Base-by-base conservation (phyloP, 2,113 vertebrate species). In the Hirundichthys speculiger region DNA sequence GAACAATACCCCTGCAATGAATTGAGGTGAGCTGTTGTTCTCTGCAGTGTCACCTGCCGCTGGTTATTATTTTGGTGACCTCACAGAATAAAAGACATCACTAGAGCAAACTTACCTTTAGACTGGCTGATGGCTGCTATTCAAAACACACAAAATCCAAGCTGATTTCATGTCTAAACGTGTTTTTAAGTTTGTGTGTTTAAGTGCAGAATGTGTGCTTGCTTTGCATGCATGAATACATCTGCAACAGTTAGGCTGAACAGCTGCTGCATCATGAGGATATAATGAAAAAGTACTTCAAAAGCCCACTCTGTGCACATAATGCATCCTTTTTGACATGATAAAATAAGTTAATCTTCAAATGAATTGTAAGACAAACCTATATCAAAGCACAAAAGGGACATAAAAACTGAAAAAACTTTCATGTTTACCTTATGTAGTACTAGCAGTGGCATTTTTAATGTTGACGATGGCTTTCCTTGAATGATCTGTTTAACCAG, bases 401-500 rank as follows among this genome's bases (percentile, higher is more conserved):
- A 67, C 73, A 80, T 45, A 2, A 10, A 65, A 34, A 34, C 7
- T 68, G 73, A 73, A 73, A 75, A 77, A 71, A 79, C 66, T 67
- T 88, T 86, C 30, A 87, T 93, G 93, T 96, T 96, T 96, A 96
- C 95, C 95, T 97, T 94, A 91, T 95, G 94, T 94, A 94, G 93
- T 94, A 95, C 93, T 92, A 93, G 94, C 93, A 74, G 85, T 83
- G 84, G 81, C 87, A 90, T 91, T 91, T 91, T 90, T 90, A 91
- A 90, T 79, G 94, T 89, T 90, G 94, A 94, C 95, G 90, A 96
- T 94, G 94, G 94, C 94, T 98, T 96, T 95, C 95, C 95, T 95
- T 96, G 95, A 95, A 96, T 96, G 96, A 98, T 98, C 97, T 98
- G 96, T 96, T 98, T 97, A 97, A 98, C 94, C 95, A 96, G 94